A percentile compares a stretch with the other conserved stretches of the same genome.
phyloP scores from a whole-genome alignment of 2,113 vertebrate species.

The Polyodon spathula region DNA sequence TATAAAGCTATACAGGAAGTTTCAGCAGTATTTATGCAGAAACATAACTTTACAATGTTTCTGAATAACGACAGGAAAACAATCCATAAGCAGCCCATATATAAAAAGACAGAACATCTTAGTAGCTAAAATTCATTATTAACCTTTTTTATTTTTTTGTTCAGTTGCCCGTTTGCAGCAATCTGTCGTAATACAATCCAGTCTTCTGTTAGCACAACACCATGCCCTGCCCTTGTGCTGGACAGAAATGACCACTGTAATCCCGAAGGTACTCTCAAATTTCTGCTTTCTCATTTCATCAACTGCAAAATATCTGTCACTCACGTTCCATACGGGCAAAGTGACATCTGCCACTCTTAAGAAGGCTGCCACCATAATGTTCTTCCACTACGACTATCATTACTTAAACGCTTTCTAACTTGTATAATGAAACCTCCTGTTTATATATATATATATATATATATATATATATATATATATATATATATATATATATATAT shows the following conservation, averaged over 20 bases:
- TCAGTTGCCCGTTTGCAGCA: conserved; percentile 25
- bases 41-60: too few species aligned
- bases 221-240: conserved; percentile 72
- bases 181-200: conserved; percentile 35
- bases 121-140: too few species aligned
- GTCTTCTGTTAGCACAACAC: conserved; percentile 53
- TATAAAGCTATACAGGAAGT: too few species aligned
- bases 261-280: conserved; percentile 88
- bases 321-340: conserved; percentile 74
- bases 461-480: too few species aligned
- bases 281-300: conserved; percentile 88
- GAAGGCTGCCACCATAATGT: conserved; percentile 72
- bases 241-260: conserved; percentile 90
- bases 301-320: conserved; percentile 72
- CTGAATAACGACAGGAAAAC: too few species aligned
- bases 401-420: not conserved
- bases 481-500: too few species aligned
- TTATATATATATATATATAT: too few species aligned
- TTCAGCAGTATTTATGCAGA: too few species aligned
- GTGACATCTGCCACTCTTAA: conserved; percentile 97
- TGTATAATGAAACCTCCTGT: not conserved
- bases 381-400: conserved; percentile 32
- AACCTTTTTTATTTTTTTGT: conserved; percentile 1
- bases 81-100: too few species aligned
- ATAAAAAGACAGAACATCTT: too few species aligned